Conservation (phyloP, 2,888 invertebrate species). For the Cryptocephalus primarius region DNA sequence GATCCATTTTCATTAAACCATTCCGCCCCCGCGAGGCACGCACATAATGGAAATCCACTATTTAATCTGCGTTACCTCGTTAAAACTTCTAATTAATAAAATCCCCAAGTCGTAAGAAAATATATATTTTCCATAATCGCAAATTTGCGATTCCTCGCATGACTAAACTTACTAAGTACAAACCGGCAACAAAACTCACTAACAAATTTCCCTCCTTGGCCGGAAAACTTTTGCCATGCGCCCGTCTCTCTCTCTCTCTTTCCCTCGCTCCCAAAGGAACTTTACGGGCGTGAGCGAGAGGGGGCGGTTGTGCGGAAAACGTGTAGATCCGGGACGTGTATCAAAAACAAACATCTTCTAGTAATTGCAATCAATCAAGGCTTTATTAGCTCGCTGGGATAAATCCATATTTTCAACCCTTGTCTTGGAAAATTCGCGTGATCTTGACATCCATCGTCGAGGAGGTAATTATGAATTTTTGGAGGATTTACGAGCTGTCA, state of each 20-base stretch:
- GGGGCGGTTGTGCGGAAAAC: slow-evolving; percentile 18
- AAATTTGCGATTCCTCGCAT: slow-evolving; percentile 36
- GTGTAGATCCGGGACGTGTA: slow-evolving; percentile 34
- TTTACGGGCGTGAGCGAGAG: too few species aligned
- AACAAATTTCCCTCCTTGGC: slow-evolving; percentile 21
- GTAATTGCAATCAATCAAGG: slow-evolving; percentile 39
- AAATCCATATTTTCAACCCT: slow-evolving; percentile 14
- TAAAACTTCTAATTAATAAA: slow-evolving; percentile 20
- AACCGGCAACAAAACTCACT: slow-evolving; percentile 33
- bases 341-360: slow-evolving; percentile 37
- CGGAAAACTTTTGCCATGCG: slow-evolving; percentile 12
- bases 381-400: slow-evolving; percentile 13
- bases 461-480: too few species aligned
- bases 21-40: not conserved
- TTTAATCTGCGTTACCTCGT: slow-evolving; percentile 15
- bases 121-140: slow-evolving; percentile 31
- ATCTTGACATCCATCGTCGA: slow-evolving; percentile 7
- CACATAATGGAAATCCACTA: slow-evolving; percentile 10
- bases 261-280: not conserved
- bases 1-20: too few species aligned
- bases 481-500: too few species aligned
- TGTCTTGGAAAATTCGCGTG: slow-evolving; percentile 9
- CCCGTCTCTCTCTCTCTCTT: not conserved
- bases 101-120: slow-evolving; percentile 23
- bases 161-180: slow-evolving; percentile 35